Percentiles rank a stretch among this genome's conserved stretches.
These are phyloP conservation scores for Oreocharis arfaki DNA, from an alignment of 2,113 vertebrate species.

Conservation along the genomic window DNA sequence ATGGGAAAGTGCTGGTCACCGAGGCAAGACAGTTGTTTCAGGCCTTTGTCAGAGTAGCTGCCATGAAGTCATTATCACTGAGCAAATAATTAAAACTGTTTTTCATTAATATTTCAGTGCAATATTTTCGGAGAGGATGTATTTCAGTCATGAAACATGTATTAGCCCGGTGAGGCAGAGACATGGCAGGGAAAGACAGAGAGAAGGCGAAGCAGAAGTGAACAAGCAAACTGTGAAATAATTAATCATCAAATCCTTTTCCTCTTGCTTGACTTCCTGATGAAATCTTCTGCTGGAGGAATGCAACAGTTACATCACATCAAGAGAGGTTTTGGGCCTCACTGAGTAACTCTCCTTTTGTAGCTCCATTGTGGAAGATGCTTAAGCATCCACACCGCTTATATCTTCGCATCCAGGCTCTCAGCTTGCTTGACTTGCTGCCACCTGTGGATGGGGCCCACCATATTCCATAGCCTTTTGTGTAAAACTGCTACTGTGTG, in stretches of 20 bases:
- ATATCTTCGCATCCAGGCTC: background rate
- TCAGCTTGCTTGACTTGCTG: background rate
- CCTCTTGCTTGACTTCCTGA: background rate
- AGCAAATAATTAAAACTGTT: conserved; percentile 26
- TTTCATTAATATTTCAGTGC: conserved; percentile 6
- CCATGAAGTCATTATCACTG: background rate
- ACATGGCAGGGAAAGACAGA: background rate
- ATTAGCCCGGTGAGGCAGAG: background rate
- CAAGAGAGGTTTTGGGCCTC: background rate
- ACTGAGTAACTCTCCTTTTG: background rate
- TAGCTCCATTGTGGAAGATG: background rate
- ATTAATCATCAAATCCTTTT: background rate
- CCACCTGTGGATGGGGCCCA: background rate
- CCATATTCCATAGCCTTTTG: background rate
- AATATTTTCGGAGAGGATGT: background rate
- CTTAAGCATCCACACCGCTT: background rate
- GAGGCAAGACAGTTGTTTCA: background rate
- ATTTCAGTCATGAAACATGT: background rate
- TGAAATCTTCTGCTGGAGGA: background rate
- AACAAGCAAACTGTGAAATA: background rate
- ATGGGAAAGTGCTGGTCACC: background rate
- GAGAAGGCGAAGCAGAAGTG: background rate
- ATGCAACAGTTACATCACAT: background rate
- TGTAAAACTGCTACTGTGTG: background rate
- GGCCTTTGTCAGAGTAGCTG: background rate